Percentiles rank a stretch among this genome's conserved stretches.
Conservation (phyloP, 2,113 vertebrate genomes). For the Tragelaphus buxtoni region DNA sequence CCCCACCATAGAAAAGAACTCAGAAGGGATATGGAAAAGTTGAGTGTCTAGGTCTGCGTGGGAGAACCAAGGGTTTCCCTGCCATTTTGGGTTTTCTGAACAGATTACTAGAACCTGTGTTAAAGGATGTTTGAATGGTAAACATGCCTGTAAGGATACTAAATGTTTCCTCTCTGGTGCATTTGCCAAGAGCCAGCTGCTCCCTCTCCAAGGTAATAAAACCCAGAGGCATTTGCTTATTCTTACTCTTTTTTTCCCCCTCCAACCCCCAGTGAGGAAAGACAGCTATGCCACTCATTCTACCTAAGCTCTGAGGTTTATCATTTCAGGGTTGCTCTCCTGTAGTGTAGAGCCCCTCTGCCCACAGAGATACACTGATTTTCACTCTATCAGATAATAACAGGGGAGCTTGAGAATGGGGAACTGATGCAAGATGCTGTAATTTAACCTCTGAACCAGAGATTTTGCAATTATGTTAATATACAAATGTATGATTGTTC, state of each 20-base stretch:
- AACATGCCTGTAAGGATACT: neutral
- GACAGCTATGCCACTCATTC: neutral
- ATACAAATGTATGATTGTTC: neutral
- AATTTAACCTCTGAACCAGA: neutral
- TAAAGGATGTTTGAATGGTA: neutral
- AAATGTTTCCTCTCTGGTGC: neutral
- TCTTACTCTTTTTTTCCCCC: neutral
- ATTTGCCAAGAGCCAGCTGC: neutral
- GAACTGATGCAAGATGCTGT: neutral
- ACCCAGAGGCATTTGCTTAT: neutral
- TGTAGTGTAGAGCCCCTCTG: neutral
- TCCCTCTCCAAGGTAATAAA: neutral
- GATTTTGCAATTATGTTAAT: neutral
- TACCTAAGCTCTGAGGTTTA: neutral
- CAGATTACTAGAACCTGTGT: neutral
- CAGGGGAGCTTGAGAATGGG: neutral
- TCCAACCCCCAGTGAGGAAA: neutral
- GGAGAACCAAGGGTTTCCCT: neutral
- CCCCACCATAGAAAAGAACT: neutral
- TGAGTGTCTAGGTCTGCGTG: neutral
- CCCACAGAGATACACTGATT: neutral
- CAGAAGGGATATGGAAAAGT: neutral
- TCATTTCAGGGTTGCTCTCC: neutral
- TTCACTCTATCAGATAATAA: neutral
- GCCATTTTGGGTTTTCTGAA: neutral